Evolutionary conservation across 2,113 vertebrate species (phyloP).

Genomic region (human (Homo sapiens)): GRCh38 chr2:80134001-80134500

Average conservation of each 20-base stretch:
- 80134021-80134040: not conserved
- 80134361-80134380: not conserved
- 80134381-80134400: not conserved
- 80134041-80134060: not conserved
- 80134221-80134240: not conserved
- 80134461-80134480: not conserved
- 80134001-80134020: not conserved
- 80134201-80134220: not conserved
- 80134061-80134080: not conserved
- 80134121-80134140: not conserved
- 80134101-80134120: not conserved
- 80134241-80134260: not conserved
- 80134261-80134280: no score
- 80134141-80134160: not conserved
- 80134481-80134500: slow-evolving; percentile 36
- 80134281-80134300: not conserved
- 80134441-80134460: slow-evolving; percentile 29
- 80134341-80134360: not conserved
- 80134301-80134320: not conserved
- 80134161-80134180: not conserved
- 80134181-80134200: not conserved
- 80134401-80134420: not conserved
- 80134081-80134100: not conserved
- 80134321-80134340: not conserved
- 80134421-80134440: not conserved